Evolutionary conservation across 2,888 invertebrate genomes (phyloP), one percentile per base, ranked within the genome.

Genomic region (Cheilosia scutellata): DNA sequence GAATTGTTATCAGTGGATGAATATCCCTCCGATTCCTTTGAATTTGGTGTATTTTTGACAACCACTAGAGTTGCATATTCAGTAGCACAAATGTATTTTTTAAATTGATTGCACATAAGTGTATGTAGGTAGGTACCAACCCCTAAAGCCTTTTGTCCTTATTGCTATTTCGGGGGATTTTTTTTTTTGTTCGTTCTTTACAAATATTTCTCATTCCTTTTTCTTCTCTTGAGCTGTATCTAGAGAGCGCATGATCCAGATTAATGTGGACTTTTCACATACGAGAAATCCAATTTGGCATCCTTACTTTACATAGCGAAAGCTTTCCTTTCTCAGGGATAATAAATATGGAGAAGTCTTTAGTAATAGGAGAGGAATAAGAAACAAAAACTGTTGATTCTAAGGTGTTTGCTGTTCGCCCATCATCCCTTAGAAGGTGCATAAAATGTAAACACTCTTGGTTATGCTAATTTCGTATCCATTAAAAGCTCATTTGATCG

Each of bases 181-280:
- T 16, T 44, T 5, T 6, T 44, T 42, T 0, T 13, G 5, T 3
- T 2, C 3, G 0, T 42, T 4, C 5, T 5, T 42, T 44, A n/a
- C 16, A 13, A 16, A n/a, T 2, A 44, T 13, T 13, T 16, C 44
- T 16, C 44, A n/a, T 44, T 16, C 16, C 2, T 5, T 33, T 33
- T 33, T 33, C 33, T 33, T 33, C 33, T 33, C 33, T 33, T 33
- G 33, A 33, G 7, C 7, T n/a, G 16, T 16, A 6, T 44, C 5
- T 16, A 6, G 6, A 58, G 49, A 13, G 76, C 82, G 82, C 82
- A 82, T 76, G 82, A 70, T 63, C 76, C 58, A 47, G 62, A 55
- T 68, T 27, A 40, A 75, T 66, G 60, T 62, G 37, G 42, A 58
- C 58, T 44, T 16, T 44, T 44, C 44, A 44, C 44, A 44, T n/a